Base-by-base conservation (phyloP, 2,797 vertebrate genomes). In the Artibeus lituratus region DNA sequence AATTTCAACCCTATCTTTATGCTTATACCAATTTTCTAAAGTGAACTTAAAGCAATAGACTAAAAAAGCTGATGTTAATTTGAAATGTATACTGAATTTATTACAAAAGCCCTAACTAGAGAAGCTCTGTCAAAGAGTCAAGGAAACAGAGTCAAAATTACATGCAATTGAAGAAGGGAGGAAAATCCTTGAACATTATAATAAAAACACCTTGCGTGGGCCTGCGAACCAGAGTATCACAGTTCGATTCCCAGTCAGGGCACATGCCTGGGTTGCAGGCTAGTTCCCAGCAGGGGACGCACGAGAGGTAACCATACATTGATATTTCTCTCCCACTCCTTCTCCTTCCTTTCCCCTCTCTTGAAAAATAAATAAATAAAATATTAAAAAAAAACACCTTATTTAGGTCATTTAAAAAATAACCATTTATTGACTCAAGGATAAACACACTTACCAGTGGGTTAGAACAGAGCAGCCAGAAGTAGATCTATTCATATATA, bases 1-100 rank as follows among this genome's bases (percentile, higher is more conserved):
- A 93, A 95, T 73, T 89, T 78, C 57, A 90, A 37, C 78, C 35
- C 53, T 88, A 77, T 90, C 11, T 84, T 94, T 89, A 44, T 84
- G 42, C 9, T 93, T 93, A 89, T 37, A 74, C 53, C 57, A 74
- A 65, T 80, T 69, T 85, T 95, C 22, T 93, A 35, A 77, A 82
- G 19, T 88, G 32, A 95, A 53, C 15, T 95, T 93, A 90, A 84
- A 81, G 39, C 26, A 85, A 11, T 83, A 29, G n/a, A 77, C 74
- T 90, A 94, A 96, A 87, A 51, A 91, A 90, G 29, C 7, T 87
- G 57, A 88, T n/a, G 7, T 86, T 51, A n/a, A 87, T 91, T 42
- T 95, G 49, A 95, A 94, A 94, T 78, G 24, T 14, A 74, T 39
- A 44, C 7, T 92, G 5, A 94, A 72, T 90, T 22, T 26, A 87